A percentile compares a stretch with the other conserved stretches of the same genome.
Conservation (phyloP, 2,113 vertebrate species). For the Chaetodon trifascialis region DNA sequence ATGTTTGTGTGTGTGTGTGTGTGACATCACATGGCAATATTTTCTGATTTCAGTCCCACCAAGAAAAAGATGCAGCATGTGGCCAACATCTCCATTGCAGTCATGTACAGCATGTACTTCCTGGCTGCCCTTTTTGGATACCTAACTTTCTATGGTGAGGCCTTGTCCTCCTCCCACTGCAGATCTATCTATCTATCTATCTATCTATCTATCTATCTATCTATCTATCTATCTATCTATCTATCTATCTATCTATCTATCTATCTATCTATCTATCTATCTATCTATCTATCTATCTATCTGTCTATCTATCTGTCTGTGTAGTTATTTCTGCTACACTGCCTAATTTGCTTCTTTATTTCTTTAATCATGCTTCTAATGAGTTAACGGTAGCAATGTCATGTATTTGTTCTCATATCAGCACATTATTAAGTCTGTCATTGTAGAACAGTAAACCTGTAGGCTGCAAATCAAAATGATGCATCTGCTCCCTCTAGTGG, state of each 20-base stretch:
- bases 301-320: neutral
- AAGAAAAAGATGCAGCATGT: constrained; percentile 98
- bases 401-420: neutral
- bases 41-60: constrained; percentile 88
- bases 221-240: neutral
- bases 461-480: constrained; percentile 7
- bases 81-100: constrained; percentile 96
- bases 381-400: neutral
- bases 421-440: neutral
- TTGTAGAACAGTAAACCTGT: neutral
- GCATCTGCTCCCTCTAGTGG: constrained; percentile 75
- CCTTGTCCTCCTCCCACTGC: constrained; percentile 36
- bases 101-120: constrained; percentile 99
- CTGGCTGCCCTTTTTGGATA: constrained; percentile 98
- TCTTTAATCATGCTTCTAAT: constrained; percentile 1
- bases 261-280: neutral
- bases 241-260: neutral
- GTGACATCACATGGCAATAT: constrained; percentile 60
- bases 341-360: constrained; percentile 17
- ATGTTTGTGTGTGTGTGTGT: constrained; percentile 1
- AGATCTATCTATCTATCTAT: neutral
- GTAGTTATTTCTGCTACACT: neutral
- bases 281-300: neutral
- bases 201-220: neutral
- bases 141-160: constrained; percentile 98